These are phyloP conservation scores for Lycaon pictus DNA, from an alignment of 2,113 vertebrate genomes.

Conservation along the genomic window DNA sequence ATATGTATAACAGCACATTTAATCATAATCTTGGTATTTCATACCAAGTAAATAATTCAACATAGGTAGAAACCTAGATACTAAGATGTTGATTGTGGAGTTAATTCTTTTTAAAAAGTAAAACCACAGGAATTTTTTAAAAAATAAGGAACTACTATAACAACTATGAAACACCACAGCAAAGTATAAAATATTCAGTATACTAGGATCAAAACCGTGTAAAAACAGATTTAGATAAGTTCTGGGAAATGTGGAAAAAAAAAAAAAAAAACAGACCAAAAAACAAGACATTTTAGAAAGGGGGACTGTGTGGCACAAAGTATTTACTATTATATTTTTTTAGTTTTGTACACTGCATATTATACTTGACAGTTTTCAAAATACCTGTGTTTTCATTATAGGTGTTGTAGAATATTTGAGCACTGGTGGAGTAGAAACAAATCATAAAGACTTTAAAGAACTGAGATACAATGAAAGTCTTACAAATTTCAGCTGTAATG, in stretches of 20 bases:
- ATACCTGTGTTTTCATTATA: conserved; percentile 75
- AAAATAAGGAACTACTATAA: not conserved
- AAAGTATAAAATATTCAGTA: conserved; percentile 22
- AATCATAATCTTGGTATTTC: not conserved
- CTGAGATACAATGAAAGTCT: conserved; percentile 98
- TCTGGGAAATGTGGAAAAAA: not conserved
- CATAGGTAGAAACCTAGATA: not conserved
- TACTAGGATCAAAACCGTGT: not conserved
- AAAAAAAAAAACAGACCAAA: not conserved
- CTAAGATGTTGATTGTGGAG: conserved; percentile 8
- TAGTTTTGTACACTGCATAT: not conserved
- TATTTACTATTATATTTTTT: not conserved
- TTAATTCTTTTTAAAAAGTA: conserved; percentile 51
- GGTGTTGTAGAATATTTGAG: conserved; percentile 99
- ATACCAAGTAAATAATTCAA: not conserved
- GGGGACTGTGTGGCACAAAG: not conserved
- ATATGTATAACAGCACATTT: not conserved
- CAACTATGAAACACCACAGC: not conserved
- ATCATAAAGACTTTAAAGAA: conserved; percentile 99
- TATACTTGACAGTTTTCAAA: not conserved
- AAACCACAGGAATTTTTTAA: not conserved
- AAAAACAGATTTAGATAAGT: conserved; percentile 26
- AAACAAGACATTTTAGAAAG: conserved; percentile 25
- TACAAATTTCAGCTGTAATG: conserved; percentile 98
- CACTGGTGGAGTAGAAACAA: conserved; percentile 97